Evolutionary conservation across 53 echinoderm and acorn worm species (phyloP).

Genomic region (Zoroaster sp.): DNA sequence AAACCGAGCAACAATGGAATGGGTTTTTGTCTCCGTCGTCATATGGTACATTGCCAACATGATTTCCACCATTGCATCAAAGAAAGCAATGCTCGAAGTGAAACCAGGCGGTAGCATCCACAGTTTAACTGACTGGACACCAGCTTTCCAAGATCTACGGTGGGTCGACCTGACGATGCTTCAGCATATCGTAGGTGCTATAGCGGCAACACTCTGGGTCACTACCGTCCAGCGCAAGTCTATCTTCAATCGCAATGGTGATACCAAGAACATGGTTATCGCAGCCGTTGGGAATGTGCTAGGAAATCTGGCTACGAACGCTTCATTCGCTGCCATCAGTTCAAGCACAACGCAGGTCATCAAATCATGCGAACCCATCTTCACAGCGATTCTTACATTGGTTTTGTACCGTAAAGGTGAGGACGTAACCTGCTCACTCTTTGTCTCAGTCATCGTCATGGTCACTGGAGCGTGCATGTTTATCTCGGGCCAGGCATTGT

Average conservation of each 20-base stretch:
- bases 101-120: neutral
- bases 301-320: constrained; percentile 13
- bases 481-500: neutral
- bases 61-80: neutral
- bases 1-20: neutral
- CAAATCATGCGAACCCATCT: constrained; percentile 18
- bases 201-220: neutral
- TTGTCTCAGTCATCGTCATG: neutral
- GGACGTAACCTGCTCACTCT: neutral
- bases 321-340: constrained; percentile 2
- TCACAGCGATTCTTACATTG: neutral
- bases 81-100: neutral
- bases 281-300: neutral
- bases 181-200: neutral
- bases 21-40: neutral
- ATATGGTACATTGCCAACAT: neutral
- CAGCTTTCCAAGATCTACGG: neutral
- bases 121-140: neutral
- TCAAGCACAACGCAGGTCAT: constrained; percentile 16
- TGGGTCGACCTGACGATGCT: constrained; percentile 20
- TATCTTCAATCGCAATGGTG: neutral
- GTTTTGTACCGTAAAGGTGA: neutral
- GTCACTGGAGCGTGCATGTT: neutral
- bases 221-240: neutral
- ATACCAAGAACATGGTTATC: neutral